Conservation (phyloP, 2,113 vertebrate genomes). For the Pangasianodon gigas region DNA sequence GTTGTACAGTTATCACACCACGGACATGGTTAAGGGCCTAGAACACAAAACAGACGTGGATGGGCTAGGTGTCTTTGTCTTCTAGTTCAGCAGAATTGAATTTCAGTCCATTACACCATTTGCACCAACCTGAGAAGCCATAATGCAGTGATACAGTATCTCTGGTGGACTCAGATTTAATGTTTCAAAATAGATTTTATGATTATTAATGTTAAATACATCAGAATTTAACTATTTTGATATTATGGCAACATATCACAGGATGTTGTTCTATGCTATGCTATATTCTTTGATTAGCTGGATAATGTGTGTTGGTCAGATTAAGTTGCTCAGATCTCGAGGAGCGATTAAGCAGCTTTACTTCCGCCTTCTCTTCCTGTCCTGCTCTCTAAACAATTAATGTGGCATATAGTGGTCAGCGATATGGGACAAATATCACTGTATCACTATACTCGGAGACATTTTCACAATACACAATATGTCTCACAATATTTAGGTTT, state of each 20-base stretch:
- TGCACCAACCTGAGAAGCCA: not conserved
- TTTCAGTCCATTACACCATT: not conserved
- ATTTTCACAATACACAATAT: not conserved
- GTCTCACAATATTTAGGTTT: not conserved
- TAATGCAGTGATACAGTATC: not conserved
- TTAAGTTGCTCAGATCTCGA: not conserved
- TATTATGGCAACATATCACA: not conserved
- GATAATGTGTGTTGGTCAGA: not conserved
- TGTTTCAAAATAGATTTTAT: not conserved
- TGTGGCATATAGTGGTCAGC: not conserved
- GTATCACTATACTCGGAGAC: not conserved
- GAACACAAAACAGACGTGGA: not conserved
- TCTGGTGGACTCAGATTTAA: not conserved
- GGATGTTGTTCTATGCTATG: not conserved
- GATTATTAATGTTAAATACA: not conserved
- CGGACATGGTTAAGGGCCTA: not conserved
- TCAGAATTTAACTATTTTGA: not conserved
- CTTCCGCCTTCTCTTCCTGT: not conserved
- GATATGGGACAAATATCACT: not conserved
- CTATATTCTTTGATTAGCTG: conserved; percentile 1
- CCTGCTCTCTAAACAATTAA: not conserved
- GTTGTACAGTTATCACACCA: not conserved
- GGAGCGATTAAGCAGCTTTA: not conserved
- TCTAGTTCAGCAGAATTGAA: not conserved
- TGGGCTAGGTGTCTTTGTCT: not conserved